Conservation (phyloP, 2,888 invertebrate species). For the Epistrophe eligans region DNA sequence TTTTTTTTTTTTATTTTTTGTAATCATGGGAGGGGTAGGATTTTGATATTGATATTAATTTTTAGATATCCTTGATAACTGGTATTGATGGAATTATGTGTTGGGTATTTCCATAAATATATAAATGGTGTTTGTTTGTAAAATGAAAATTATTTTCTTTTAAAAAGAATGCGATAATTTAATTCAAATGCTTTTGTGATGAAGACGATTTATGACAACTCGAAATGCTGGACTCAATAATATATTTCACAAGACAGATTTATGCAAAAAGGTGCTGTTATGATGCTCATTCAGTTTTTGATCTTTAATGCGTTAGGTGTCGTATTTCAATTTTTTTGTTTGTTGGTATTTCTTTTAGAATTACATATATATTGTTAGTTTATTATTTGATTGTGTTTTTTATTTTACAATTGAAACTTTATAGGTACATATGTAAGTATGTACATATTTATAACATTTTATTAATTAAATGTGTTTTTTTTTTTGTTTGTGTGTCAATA, state of each 20-base stretch:
- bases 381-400: no score
- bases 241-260: background rate
- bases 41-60: background rate
- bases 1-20: constrained; percentile 41
- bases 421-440: no score
- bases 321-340: background rate
- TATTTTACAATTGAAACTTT: no score
- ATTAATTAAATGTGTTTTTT: no score
- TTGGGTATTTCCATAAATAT: constrained; percentile 46
- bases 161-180: constrained; percentile 35
- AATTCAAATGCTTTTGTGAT: constrained; percentile 54
- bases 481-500: no score
- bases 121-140: constrained; percentile 46
- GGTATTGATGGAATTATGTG: constrained; percentile 26
- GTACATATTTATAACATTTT: no score
- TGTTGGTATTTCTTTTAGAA: background rate
- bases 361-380: background rate
- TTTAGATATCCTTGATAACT: constrained; percentile 59
- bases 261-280: background rate
- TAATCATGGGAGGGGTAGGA: constrained; percentile 26
- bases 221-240: background rate
- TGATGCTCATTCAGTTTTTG: constrained; percentile 48
- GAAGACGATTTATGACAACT: constrained; percentile 24
- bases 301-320: constrained; percentile 49
- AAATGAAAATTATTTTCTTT: constrained; percentile 36